Conservation (phyloP, 2,797 vertebrate species). For the Taenioides sp. region DNA sequence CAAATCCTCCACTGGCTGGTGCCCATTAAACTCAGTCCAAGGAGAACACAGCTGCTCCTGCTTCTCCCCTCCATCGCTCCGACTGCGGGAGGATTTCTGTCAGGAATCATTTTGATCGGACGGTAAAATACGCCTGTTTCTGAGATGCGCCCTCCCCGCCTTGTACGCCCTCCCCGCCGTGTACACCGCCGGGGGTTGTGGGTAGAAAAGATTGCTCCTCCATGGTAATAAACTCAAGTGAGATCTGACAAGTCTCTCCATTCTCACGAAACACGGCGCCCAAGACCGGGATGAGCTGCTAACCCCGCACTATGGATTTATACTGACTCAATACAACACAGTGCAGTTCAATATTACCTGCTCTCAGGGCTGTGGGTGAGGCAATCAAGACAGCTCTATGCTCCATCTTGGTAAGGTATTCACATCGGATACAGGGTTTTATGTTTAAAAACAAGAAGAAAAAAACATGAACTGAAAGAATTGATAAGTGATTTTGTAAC, state of each 20-base stretch:
- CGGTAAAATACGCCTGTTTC: not conserved
- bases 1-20: not conserved
- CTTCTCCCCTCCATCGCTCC: not conserved
- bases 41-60: not conserved
- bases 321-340: not conserved
- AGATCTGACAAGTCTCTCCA: conserved; percentile 5
- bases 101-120: not conserved
- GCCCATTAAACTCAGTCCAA: not conserved
- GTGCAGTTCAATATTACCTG: not conserved
- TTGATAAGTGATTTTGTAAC: too few species aligned
- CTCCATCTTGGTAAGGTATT: not conserved
- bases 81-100: not conserved
- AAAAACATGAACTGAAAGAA: too few species aligned
- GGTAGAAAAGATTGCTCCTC: conserved; percentile 4
- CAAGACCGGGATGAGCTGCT: not conserved
- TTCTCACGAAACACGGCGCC: conserved; percentile 1
- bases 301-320: not conserved
- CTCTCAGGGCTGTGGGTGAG: not conserved
- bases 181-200: not conserved
- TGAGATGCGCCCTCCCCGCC: not conserved
- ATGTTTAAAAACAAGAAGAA: too few species aligned
- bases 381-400: not conserved
- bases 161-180: not conserved
- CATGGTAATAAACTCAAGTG: not conserved
- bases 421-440: not conserved